These are phyloP conservation scores for Disparrhopalites patrizii DNA, from an alignment of 2,888 invertebrate genomes.

Conservation along the genomic window DNA sequence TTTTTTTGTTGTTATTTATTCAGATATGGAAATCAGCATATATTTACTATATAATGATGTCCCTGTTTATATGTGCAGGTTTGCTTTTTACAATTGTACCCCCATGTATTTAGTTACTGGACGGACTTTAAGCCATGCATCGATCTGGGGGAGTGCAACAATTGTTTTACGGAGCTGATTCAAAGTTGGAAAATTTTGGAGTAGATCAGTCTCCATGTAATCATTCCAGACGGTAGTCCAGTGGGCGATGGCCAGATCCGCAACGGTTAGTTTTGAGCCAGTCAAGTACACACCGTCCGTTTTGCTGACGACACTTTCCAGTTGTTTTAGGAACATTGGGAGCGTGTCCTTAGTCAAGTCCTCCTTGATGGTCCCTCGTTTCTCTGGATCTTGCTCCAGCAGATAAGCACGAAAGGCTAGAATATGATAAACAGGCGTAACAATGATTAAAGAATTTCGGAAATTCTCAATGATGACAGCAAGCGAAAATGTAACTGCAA, in stretches of 20 bases:
- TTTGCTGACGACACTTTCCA: neutral
- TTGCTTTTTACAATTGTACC: too few relatives aligned
- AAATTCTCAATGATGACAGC: neutral
- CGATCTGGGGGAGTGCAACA: constrained; percentile 57
- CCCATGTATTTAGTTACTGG: constrained; percentile 53
- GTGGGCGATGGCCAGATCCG: constrained; percentile 60
- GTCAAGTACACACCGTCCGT: constrained; percentile 52
- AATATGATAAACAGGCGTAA: neutral
- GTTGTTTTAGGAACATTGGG: neutral
- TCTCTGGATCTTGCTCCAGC: constrained; percentile 3
- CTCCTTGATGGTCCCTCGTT: neutral
- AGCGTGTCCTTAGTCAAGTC: neutral
- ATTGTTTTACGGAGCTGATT: constrained; percentile 57
- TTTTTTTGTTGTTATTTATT: too few relatives aligned
- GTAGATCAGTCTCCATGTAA: constrained; percentile 56
- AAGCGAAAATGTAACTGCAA: neutral
- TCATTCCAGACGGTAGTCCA: constrained; percentile 58
- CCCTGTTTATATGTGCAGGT: too few relatives aligned
- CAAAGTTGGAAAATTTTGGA: constrained; percentile 57
- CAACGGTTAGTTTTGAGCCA: constrained; percentile 60
- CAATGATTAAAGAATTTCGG: neutral
- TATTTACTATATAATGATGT: too few relatives aligned
- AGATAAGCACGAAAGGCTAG: neutral
- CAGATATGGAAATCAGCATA: too few relatives aligned
- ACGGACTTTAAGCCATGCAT: constrained; percentile 58